Evolutionary conservation across 2,113 vertebrate genomes (phyloP).

Genomic region (Cichladusa arquata): DNA sequence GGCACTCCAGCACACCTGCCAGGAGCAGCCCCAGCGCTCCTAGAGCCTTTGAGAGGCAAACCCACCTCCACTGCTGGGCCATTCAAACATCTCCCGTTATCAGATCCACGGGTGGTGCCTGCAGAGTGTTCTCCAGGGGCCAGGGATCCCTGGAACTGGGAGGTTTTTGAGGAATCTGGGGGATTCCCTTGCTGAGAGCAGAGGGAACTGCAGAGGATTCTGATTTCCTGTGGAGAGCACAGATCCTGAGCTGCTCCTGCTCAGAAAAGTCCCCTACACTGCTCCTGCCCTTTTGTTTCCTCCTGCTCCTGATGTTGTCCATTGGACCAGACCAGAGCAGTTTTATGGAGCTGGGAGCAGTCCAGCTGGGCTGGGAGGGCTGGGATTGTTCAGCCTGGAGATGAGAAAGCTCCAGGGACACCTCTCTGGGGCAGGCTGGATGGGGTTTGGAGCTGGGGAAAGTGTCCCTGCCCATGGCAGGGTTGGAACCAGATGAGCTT

Average conservation of each 20-base stretch:
- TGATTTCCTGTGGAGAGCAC: not conserved
- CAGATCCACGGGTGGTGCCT: not conserved
- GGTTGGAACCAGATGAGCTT: not conserved
- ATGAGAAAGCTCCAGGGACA: not conserved
- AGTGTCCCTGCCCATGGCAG: not conserved
- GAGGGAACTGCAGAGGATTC: not conserved
- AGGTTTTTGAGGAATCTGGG: not conserved
- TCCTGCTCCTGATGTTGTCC: not conserved
- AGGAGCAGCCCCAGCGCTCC: not conserved
- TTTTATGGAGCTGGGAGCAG: not conserved
- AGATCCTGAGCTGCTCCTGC: not conserved
- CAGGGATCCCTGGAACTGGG: not conserved
- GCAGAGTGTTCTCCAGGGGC: not conserved
- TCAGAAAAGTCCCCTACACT: not conserved
- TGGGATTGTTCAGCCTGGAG: not conserved
- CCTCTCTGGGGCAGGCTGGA: not conserved
- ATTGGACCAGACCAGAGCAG: not conserved
- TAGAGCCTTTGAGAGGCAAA: not conserved
- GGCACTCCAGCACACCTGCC: not conserved
- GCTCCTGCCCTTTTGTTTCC: not conserved
- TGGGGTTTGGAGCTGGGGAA: not conserved
- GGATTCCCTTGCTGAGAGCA: not conserved
- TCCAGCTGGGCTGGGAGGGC: not conserved
- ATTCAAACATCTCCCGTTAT: not conserved
- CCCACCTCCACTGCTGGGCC: not conserved